A percentile compares a stretch with the other conserved stretches of the same genome.
Evolutionary conservation across 2,113 vertebrate genomes (phyloP).

Genomic region (Mesembrinibis cayennensis): DNA sequence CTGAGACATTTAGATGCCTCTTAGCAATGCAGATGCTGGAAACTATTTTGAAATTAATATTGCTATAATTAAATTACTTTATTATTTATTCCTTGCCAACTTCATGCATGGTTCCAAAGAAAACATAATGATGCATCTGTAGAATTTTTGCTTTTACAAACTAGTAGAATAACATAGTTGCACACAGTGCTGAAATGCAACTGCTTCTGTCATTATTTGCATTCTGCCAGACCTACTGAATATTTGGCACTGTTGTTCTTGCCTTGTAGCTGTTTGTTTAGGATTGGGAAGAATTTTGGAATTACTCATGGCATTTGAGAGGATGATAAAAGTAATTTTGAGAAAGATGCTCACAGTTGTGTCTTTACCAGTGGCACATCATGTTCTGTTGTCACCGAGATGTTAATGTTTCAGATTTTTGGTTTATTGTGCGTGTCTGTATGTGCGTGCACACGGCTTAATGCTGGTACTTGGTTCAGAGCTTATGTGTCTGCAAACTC

Average conservation of each 20-base stretch:
- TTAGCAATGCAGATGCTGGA: neutral
- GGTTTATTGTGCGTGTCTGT: neutral
- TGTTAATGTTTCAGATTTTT: neutral
- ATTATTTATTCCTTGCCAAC: neutral
- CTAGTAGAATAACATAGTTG: neutral
- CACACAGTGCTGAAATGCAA: neutral
- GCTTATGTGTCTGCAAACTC: neutral
- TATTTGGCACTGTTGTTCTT: neutral
- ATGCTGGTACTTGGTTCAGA: neutral
- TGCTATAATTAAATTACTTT: neutral
- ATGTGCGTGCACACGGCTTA: rapidly evolving
- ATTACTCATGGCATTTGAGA: neutral
- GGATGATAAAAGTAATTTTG: neutral
- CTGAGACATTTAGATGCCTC: neutral
- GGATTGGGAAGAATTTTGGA: neutral
- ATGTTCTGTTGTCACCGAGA: neutral
- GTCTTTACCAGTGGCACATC: neutral
- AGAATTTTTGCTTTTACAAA: neutral
- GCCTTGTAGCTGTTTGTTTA: neutral
- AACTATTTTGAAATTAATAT: neutral
- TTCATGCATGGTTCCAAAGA: neutral
- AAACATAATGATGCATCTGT: neutral
- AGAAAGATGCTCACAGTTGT: neutral
- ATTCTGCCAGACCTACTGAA: neutral
- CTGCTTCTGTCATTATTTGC: neutral